A percentile compares a stretch with the other conserved stretches of the same genome.
Evolutionary conservation across 2,797 vertebrate species (phyloP).

Genomic region (Rhodeus uyekii): DNA sequence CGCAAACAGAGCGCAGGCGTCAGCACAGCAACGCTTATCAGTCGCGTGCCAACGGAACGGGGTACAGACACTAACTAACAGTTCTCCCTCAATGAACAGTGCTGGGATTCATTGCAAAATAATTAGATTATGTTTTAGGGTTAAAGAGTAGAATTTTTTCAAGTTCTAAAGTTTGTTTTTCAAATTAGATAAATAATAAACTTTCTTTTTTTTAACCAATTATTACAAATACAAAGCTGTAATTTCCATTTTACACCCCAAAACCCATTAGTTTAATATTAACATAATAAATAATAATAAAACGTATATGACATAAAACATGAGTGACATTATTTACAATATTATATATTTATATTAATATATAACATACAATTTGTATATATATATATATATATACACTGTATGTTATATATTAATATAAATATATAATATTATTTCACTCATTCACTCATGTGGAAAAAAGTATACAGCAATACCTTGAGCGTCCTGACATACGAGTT

Average conservation of each 20-base stretch:
- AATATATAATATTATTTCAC: no score
- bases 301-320: no score
- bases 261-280: not conserved
- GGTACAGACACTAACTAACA: not conserved
- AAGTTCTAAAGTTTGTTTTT: not conserved
- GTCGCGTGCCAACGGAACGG: no score
- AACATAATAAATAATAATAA: no score
- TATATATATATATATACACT: no score
- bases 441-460: no score
- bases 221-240: not conserved
- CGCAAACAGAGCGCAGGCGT: not conserved
- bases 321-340: no score
- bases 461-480: no score
- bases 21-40: no score
- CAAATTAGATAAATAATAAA: not conserved
- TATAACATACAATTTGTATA: no score
- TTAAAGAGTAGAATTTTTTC: not conserved
- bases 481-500: no score
- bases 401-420: no score
- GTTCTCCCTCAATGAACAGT: not conserved
- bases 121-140: not conserved
- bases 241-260: not conserved
- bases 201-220: not conserved
- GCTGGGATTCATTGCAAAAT: not conserved
- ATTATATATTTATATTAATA: not conserved